Evolutionary conservation across 2,888 invertebrate genomes (phyloP), one percentile per base, ranked within the genome.

Genomic region (Conomelus anceps): DNA sequence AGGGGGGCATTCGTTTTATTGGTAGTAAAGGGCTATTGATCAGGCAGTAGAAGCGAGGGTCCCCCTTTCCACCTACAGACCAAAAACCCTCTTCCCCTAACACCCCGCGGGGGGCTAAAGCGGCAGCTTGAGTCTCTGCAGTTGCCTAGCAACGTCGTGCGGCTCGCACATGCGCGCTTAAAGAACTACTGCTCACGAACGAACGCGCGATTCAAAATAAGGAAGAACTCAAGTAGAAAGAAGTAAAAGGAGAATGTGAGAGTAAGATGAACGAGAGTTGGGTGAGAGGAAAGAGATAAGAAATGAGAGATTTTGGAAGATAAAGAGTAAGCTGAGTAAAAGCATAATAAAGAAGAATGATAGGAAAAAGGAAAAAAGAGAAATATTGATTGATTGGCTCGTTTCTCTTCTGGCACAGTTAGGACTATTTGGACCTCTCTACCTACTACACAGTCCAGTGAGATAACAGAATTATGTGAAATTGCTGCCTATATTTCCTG

Each of bases 1-100:
- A n/a, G n/a, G n/a, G 63, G 63, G 63, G 63, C 63, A 63, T 63
- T 63, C 63, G 63, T 63, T 86, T 86, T 86, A 86, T 86, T 86
- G 86, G 86, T 29, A 86, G 86, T 86, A 86, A 86, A 86, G 86
- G 86, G 86, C 86, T 86, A 86, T 86, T 86, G 86, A 86, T 86
- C 86, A 86, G 86, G 22, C 86, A 23, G 86, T 23, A 26, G 86
- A 86, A 29, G 29, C 86, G 24, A 26, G 86, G 29, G 86, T 26
- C 86, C 34, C 34, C 34, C 34, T 9, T 13, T 34, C 13, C 34
- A 11, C 34, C 34, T 17, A 1, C 6, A 1, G n/a, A n/a, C n/a
- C n/a, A n/a, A n/a, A n/a, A n/a, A 11, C 34, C n/a, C 63, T n/a
- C 3, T 1, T n/a, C 63, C 13, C 13, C n/a, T n/a, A 13, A 63